Percentiles rank a stretch among this genome's conserved stretches.
phyloP scores from a whole-genome alignment of 2,797 vertebrate genomes.

The Falco novaeseelandiae region DNA sequence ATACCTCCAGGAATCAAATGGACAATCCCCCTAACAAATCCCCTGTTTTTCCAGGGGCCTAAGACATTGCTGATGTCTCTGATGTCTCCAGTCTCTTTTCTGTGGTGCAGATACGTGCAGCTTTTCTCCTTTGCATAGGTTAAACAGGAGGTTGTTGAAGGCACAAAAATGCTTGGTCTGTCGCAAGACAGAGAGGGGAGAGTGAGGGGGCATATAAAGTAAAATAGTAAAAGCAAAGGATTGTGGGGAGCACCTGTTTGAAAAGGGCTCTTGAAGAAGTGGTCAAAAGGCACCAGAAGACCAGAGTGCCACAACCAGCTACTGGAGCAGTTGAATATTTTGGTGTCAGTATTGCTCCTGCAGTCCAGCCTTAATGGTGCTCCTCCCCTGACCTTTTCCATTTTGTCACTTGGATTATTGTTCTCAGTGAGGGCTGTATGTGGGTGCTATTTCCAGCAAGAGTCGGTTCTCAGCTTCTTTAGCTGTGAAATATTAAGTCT shows the following conservation, averaged over 20 bases:
- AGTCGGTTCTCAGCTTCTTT: slow-evolving; percentile 12
- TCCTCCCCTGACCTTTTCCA: background rate
- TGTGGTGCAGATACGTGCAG: background rate
- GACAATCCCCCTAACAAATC: background rate
- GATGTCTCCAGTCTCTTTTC: background rate
- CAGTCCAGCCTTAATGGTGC: background rate
- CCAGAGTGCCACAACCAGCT: background rate
- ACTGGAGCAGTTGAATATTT: background rate
- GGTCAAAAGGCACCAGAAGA: background rate
- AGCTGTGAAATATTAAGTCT: slow-evolving; percentile 61
- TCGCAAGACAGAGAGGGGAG: background rate
- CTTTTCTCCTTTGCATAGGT: background rate
- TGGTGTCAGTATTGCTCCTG: background rate
- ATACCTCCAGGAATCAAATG: background rate
- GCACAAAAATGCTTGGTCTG: background rate
- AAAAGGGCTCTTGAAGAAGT: background rate
- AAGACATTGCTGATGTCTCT: background rate
- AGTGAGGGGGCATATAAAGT: background rate
- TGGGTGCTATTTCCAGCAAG: background rate
- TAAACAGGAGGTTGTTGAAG: background rate
- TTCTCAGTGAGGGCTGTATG: background rate
- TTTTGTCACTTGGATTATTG: background rate
- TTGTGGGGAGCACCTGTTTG: background rate
- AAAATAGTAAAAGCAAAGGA: background rate
- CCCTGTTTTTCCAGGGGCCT: background rate